Base-by-base conservation (phyloP, 2,888 invertebrate genomes). In the Leptopilina syphax region DNA sequence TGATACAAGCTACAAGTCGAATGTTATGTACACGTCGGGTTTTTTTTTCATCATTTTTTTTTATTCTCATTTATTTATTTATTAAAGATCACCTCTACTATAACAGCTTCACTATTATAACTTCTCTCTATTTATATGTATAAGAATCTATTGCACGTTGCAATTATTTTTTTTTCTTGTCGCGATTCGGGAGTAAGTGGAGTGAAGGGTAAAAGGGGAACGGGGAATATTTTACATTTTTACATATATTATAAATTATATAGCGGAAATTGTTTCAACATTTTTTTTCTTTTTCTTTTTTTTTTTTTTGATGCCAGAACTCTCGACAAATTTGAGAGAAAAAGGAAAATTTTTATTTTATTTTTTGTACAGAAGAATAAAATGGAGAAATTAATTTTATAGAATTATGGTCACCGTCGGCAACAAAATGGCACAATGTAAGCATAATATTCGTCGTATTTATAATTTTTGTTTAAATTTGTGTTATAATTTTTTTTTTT, bases 211-310 rank as follows among this genome's bases (percentile, higher is more conserved):
- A 34, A 34, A 34, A 34, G 50, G 50, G 12, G 50, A 50, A 50
- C 10, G 77, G 68, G 77, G 78, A 81, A 85, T 85, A 84, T 90
- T 85, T 90, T 89, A 90, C 89, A 90, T 89, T 91, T 91, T 89
- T 91, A 91, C 91, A 91, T 34, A 34, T 34, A 91, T 9, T 50
- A 50, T 91, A 91, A 91, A 89, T 91, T 90, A 50, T 34, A 34
- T 50, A 91, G 88, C 92, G 93, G 88, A 93, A 82, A 85, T 85
- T 81, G 85, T 34, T 34, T 82, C 83, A 80, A n/a, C n/a, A 57
- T 57, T 13, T 57, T 73, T 73, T 27, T 47, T 1, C 2, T 12
- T 10, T 34, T 13, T 57, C 57, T 73, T 27, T 47, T 1, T 13
- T 57, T 73, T 73, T 27, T 47, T 1, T 1, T 12, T 10, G 34